These are phyloP conservation scores for Argyrosomus japonicus DNA, from an alignment of 2,113 vertebrate genomes.

Conservation along the genomic window DNA sequence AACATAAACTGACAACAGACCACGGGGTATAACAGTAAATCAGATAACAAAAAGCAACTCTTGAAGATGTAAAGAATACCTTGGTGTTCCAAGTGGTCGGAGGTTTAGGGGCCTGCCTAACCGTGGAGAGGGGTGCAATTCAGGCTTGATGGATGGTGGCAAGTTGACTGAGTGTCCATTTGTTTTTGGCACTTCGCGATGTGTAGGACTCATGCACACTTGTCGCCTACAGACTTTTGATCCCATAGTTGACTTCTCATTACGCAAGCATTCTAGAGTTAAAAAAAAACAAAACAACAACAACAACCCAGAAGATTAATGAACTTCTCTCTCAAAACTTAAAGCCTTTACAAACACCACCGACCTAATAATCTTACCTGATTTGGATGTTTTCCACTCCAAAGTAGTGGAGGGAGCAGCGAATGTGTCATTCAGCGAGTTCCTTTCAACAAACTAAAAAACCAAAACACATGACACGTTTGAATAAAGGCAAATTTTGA, in stretches of 20 bases:
- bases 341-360: not conserved
- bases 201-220: constrained; percentile 74
- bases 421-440: constrained; percentile 79
- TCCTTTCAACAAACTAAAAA: constrained; percentile 80
- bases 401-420: constrained; percentile 83
- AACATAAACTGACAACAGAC: not conserved
- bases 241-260: constrained; percentile 67
- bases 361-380: constrained; percentile 79
- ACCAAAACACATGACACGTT: not conserved
- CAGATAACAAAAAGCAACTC: not conserved
- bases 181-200: constrained; percentile 80
- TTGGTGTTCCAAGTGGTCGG: constrained; percentile 58
- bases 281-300: too few species aligned
- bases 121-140: constrained; percentile 72
- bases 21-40: not conserved
- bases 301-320: not conserved
- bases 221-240: constrained; percentile 83
- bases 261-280: constrained; percentile 69
- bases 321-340: not conserved
- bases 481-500: not conserved
- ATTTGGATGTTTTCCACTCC: constrained; percentile 82
- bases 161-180: constrained; percentile 81
- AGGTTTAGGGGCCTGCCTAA: constrained; percentile 81
- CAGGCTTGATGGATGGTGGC: constrained; percentile 51
- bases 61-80: constrained; percentile 45